Evolutionary conservation across 2,797 vertebrate genomes (phyloP).

Genomic region (Thamnophis elegans): DNA sequence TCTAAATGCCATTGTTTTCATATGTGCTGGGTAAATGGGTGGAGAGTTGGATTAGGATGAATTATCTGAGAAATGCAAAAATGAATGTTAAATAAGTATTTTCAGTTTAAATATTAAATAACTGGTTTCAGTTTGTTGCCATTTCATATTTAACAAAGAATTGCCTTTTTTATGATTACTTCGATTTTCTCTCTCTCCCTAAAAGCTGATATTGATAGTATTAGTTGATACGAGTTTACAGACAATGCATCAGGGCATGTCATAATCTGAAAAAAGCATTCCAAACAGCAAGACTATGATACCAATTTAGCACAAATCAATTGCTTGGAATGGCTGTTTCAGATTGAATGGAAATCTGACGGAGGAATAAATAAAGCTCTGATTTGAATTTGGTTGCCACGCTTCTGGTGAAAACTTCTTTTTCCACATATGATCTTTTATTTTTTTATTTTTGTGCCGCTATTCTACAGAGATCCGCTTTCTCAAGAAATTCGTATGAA

Average conservation of each 20-base stretch:
- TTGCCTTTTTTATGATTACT: not conserved
- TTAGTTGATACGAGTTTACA: not conserved
- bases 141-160: constrained; percentile 54
- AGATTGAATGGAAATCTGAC: not conserved
- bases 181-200: not conserved
- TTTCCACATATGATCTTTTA: not conserved
- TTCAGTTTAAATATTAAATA: not conserved
- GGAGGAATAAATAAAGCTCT: not conserved
- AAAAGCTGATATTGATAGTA: not conserved
- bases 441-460: constrained; percentile 1
- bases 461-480: constrained; percentile 22
- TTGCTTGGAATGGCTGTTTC: not conserved
- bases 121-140: constrained; percentile 11
- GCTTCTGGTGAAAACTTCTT: constrained; percentile 30
- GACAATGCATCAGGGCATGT: not conserved
- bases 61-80: constrained; percentile 6
- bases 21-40: not conserved
- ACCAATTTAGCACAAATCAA: not conserved
- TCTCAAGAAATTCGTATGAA: constrained; percentile 37
- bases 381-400: constrained; percentile 25
- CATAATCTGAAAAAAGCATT: not conserved
- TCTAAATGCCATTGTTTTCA: constrained; percentile 6
- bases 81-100: not conserved
- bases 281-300: not conserved
- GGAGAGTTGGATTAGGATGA: not conserved